Base-by-base conservation (phyloP, 2,888 invertebrate species). In the Cataglyphis altisquamis region DNA sequence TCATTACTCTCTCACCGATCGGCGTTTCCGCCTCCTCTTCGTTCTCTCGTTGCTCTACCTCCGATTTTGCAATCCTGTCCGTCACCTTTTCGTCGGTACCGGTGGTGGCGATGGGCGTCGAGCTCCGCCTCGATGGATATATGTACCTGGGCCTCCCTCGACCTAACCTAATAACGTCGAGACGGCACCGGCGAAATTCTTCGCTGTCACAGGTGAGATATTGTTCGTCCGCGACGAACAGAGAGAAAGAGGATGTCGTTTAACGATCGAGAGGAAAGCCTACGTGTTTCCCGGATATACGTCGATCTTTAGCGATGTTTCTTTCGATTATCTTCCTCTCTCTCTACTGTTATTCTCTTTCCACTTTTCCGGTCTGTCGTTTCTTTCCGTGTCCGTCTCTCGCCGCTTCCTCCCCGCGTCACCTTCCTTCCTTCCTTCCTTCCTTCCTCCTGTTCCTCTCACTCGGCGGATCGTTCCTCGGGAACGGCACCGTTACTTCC, bases 401-500 rank as follows among this genome's bases (percentile, higher is more conserved):
- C 18, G 67, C 39, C 55, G 18, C 25, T 9, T 36, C 45, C 32
- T 55, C 55, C 32, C 57, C 45, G 45, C 68, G 41, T 45, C 45
- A 45, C 68, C 67, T 41, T 18, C 52, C 32, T 41, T 48, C 48
- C 32, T 41, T 48, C 48, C 36, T 64, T 41, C 25, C 75, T 72
- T 48, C 57, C 64, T 62, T 45, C 41, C 52, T n/a, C 39, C 52
- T n/a, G n/a, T 66, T 36, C 41, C 82, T 83, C 75, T 78, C 41
- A 66, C 74, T n/a, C 77, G 48, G 77, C 84, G 84, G 68, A 82
- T 85, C 83, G 86, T 87, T 83, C 83, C 90, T 74, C 88, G 86
- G 86, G 87, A 90, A 91, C 91, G 81, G 86, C 89, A 88, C 91
- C 90, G 88, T 90, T 91, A 86, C 89, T 87, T 89, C 89, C 84